Base-by-base conservation (phyloP, 2,888 invertebrate genomes). In the Drosophila picticornis region DNA sequence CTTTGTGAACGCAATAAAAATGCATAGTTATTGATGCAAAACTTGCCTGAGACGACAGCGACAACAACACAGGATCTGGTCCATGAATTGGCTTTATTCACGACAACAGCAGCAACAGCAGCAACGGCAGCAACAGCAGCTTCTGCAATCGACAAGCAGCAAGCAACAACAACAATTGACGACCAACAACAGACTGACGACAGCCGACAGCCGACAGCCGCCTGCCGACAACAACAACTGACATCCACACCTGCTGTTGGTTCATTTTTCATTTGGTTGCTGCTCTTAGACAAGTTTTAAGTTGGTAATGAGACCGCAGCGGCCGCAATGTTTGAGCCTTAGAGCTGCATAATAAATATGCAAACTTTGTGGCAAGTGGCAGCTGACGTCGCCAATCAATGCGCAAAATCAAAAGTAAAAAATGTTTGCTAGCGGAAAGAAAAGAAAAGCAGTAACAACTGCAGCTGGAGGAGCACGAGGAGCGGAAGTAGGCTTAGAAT, bases 271-370 rank as follows among this genome's bases (percentile, higher is more conserved):
- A 61, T 67, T 53, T 68, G 62, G 56, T 56, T 65, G 40, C 50
- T 43, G 84, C 77, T 84, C 70, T 81, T 70, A 77, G 73, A 63
- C 68, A 72, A 65, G 67, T 66, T 77, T 69, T 61, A 56, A 63
- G 81, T 59, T 80, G 63, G 67, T 80, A 78, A 78, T 80, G 75
- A 68, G 79, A 74, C 63, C 63, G 64, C 76, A 80, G 67, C 57
- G 66, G 71, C 78, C 84, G 74, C 87, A 75, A 65, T 76, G 75
- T 72, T 88, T 84, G 69, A 66, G 71, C 73, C 75, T 67, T 65
- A 62, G 74, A 78, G 75, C 76, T 78, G 76, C 84, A 89, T 81
- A 84, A 89, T 87, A 89, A 87, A 89, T 84, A 89, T 86, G 80
- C 77, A 68, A 89, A 87, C 77, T 89, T 87, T 81, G 88, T 71